Conservation (phyloP, 2,888 invertebrate genomes). For the Sinhomidia bicolor region DNA sequence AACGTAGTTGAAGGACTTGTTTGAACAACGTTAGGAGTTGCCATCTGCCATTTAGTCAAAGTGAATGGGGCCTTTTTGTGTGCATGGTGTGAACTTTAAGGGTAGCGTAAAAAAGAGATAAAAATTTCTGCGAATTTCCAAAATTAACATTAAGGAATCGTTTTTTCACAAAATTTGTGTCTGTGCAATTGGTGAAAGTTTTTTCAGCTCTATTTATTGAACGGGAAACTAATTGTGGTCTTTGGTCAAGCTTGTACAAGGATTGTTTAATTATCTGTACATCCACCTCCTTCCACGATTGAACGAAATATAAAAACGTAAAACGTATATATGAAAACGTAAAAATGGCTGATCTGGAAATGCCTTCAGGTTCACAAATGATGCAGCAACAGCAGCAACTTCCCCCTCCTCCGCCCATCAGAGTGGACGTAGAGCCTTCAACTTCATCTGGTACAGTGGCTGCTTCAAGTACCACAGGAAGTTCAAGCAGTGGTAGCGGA, state of each 20-base stretch:
- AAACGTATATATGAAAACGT: neutral
- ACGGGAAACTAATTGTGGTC: neutral
- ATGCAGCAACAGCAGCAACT: constrained; percentile 68
- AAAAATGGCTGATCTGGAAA: constrained; percentile 71
- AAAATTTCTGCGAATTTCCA: too few relatives aligned
- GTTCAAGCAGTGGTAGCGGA: neutral
- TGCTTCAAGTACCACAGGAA: constrained; percentile 31
- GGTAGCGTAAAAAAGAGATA: too few relatives aligned
- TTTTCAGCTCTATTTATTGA: neutral
- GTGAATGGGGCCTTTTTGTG: too few relatives aligned
- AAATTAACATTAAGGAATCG: too few relatives aligned
- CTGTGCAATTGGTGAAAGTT: neutral
- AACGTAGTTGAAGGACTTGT: too few relatives aligned
- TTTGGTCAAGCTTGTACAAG: neutral
- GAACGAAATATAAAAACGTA: too few relatives aligned
- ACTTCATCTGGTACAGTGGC: constrained; percentile 24
- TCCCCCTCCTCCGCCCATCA: constrained; percentile 49
- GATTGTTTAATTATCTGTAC: neutral
- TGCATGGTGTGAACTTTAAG: too few relatives aligned
- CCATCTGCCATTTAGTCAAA: too few relatives aligned
- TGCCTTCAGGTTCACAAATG: constrained; percentile 73
- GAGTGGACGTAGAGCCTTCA: constrained; percentile 59
- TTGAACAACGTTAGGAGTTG: too few relatives aligned
- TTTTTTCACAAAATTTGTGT: neutral
- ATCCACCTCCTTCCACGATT: too few relatives aligned